Percentiles rank a stretch among this genome's conserved stretches.
Evolutionary conservation across 1,140 invertebrate genomes (phyloP).

Genomic region (Palaemon carinicauda): DNA sequence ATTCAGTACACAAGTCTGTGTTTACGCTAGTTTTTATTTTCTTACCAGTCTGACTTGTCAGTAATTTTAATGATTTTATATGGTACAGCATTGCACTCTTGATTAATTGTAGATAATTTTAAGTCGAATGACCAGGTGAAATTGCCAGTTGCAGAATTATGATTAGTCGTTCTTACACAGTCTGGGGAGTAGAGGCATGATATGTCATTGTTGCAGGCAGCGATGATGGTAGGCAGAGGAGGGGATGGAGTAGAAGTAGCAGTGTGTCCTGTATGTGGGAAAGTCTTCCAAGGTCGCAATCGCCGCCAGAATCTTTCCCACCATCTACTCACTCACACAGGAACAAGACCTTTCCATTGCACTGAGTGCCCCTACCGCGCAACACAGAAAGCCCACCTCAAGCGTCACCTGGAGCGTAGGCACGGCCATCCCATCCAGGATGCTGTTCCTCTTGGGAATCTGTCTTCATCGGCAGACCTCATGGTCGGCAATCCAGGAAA

Average conservation of each 20-base stretch:
- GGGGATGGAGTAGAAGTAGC: slow-evolving; percentile 29
- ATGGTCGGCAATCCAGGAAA: background rate
- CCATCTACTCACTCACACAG: slow-evolving; percentile 73
- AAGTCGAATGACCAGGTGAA: too few relatives aligned
- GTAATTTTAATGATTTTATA: too few relatives aligned
- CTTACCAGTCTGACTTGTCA: too few relatives aligned
- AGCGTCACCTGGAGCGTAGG: slow-evolving; percentile 81
- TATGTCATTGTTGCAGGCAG: slow-evolving; percentile 48
- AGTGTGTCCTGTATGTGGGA: slow-evolving; percentile 45
- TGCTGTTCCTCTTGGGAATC: background rate
- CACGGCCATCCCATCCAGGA: slow-evolving; percentile 28
- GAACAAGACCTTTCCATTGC: slow-evolving; percentile 87
- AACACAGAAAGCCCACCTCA: slow-evolving; percentile 72
- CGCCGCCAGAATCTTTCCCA: slow-evolving; percentile 52
- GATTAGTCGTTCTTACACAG: background rate
- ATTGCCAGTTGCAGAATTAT: background rate
- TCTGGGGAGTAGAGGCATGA: slow-evolving; percentile 37
- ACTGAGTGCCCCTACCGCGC: slow-evolving; percentile 71
- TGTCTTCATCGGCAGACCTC: background rate
- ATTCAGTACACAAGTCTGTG: too few relatives aligned
- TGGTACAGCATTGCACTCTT: too few relatives aligned
- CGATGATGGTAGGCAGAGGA: background rate
- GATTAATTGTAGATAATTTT: too few relatives aligned
- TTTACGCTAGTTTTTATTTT: too few relatives aligned
- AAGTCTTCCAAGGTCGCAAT: slow-evolving; percentile 49